phyloP scores from a whole-genome alignment of 2,113 vertebrate species.

The Ctenomys sociabilis region DNA sequence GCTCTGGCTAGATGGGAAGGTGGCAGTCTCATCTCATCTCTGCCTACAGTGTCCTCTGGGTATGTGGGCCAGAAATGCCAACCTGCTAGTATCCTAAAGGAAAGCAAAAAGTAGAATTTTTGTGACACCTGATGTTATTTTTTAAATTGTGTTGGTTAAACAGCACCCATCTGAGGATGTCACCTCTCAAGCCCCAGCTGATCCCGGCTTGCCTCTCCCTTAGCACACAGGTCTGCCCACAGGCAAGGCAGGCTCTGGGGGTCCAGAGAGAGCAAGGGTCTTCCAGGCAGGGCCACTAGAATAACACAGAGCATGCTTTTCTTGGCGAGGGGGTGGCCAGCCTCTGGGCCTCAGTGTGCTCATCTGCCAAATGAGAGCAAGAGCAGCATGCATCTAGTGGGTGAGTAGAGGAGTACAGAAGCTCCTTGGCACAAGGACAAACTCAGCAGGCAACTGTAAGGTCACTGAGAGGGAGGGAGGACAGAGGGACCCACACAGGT shows the following conservation, averaged over 20 bases:
- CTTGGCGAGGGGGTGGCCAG: not conserved
- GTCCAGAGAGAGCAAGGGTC: rapidly evolving
- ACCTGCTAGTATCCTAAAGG: not conserved
- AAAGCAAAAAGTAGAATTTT: not conserved
- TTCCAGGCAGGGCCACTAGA: not conserved
- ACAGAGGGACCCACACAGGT: not conserved
- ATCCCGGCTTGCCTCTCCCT: not conserved
- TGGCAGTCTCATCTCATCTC: not conserved
- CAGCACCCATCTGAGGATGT: not conserved
- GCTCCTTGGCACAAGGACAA: rapidly evolving
- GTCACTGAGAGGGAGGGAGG: too few relatives aligned
- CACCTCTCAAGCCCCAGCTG: not conserved
- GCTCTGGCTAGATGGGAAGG: not conserved
- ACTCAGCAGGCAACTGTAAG: not conserved
- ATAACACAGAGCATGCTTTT: not conserved
- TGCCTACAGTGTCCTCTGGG: not conserved
- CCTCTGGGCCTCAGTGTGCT: not conserved
- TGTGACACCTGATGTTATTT: not conserved
- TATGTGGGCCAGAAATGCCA: not conserved
- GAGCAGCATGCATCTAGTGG: not conserved
- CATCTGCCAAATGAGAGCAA: not conserved
- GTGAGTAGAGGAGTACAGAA: not conserved
- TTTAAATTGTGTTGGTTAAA: not conserved
- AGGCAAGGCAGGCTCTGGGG: not conserved
- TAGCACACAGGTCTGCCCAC: not conserved